Conservation (phyloP, 2,888 invertebrate genomes). For the Tetranychus truncatus region DNA sequence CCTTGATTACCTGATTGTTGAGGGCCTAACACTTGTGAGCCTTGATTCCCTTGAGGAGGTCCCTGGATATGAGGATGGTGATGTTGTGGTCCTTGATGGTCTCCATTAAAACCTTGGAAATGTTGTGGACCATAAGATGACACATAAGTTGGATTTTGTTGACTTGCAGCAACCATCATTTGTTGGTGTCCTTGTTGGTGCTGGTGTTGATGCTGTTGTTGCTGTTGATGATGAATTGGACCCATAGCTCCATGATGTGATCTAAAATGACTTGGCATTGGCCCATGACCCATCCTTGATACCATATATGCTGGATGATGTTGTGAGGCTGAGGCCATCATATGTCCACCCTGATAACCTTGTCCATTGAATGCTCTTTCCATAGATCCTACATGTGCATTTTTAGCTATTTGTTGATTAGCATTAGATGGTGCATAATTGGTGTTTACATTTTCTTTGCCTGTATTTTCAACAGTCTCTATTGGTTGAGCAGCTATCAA, state of each 20-base stretch:
- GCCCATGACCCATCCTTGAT: conserved; percentile 6
- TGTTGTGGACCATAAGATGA: neutral
- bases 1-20: neutral
- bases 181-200: neutral
- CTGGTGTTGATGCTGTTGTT: neutral
- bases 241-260: too few species aligned
- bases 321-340: conserved; percentile 1
- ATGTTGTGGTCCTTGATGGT: neutral
- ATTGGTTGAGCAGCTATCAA: neutral
- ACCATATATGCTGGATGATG: neutral
- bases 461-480: neutral
- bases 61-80: neutral
- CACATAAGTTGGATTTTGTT: neutral
- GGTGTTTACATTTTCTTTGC: neutral
- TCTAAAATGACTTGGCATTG: neutral
- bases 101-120: neutral
- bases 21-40: neutral
- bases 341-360: conserved; percentile 4
- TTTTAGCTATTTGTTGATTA: neutral
- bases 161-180: neutral
- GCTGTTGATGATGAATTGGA: too few species aligned
- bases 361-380: neutral
- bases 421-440: neutral
- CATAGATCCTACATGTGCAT: conserved; percentile 11
- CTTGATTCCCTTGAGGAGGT: neutral